Base-by-base conservation (phyloP, 1,140 invertebrate species). In the Tetragnatha versicolor region DNA sequence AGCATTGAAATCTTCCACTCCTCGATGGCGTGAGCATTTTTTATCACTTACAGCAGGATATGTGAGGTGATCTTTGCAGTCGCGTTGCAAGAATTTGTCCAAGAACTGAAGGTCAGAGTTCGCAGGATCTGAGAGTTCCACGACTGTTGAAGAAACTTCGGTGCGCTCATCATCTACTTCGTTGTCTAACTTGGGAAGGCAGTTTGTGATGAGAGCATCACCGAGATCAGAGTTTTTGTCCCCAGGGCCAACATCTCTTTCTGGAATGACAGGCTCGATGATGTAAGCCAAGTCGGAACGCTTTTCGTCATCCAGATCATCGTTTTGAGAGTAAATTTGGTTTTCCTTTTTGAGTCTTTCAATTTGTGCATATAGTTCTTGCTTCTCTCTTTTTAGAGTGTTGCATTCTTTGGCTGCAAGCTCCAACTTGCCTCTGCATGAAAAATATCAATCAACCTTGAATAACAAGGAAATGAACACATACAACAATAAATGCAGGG, bases 341-440 rank as follows among this genome's bases (percentile, higher is more conserved):
- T 58, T 69, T 61, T 94, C 93, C 84, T 92, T 93, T 83, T 92
- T 91, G 4, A 93, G 85, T 82, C 92, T 91, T n/a, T 92, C 91
- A 82, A 94, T 93, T 84, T 94, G 92, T 33, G 90, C 82, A 86
- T 93, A 92, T 10, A 94, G 83, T 77, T 95, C 93, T 82, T 91
- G 90, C 83, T 91, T 93, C 82, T 95, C 93, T 2, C 93, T 88
- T 87, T 93, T 94, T 33, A 91, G 87, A 1, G 87, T 87, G 72
- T 90, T 90, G 6, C 90, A 87, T 83, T 97, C 95, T 87, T 96
- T 95, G 22, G 91, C 86, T 2, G 91, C 87, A 9, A 89, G 84
- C 84, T 96, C 95, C 63, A 95, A 86, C 86, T 94, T 95, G 22
- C 70, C 70, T 82, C 93, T 89, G 35, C 37, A 75, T 45, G 9